A percentile compares a stretch with the other conserved stretches of the same genome.
Evolutionary conservation across 2,113 vertebrate genomes (phyloP).

Genomic region (Triplophysa dalaica): DNA sequence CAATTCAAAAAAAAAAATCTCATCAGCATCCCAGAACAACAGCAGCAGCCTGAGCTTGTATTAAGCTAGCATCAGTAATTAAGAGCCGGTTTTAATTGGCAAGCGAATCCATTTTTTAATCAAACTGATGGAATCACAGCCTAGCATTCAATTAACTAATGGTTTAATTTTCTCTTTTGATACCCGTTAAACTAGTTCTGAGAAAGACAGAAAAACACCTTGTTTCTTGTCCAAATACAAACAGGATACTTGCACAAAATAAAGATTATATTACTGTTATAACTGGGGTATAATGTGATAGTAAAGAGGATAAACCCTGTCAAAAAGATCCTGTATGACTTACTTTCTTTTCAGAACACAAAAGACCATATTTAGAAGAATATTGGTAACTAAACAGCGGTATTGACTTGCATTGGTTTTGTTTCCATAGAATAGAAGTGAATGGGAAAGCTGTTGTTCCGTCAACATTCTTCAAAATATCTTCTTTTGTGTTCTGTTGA

Average conservation of each 20-base stretch:
- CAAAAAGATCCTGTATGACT: no score
- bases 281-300: not conserved
- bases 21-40: constrained; percentile 34
- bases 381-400: no score
- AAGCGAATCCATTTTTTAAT: not conserved
- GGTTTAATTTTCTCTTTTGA: constrained; percentile 1
- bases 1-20: not conserved
- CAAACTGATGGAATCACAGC: constrained; percentile 1
- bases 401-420: no score
- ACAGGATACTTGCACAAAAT: not conserved
- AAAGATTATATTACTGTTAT: not conserved
- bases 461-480: no score
- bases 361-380: no score
- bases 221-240: not conserved
- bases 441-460: no score
- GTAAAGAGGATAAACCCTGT: no score
- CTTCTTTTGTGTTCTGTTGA: no score
- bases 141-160: not conserved
- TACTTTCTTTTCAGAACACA: no score
- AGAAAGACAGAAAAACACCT: not conserved
- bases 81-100: not conserved
- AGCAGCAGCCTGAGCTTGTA: constrained; percentile 6
- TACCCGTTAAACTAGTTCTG: not conserved
- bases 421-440: no score
- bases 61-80: constrained; percentile 29